Evolutionary conservation across 2,797 vertebrate species (phyloP).

Genomic region (Pogonophryne albipinna): DNA sequence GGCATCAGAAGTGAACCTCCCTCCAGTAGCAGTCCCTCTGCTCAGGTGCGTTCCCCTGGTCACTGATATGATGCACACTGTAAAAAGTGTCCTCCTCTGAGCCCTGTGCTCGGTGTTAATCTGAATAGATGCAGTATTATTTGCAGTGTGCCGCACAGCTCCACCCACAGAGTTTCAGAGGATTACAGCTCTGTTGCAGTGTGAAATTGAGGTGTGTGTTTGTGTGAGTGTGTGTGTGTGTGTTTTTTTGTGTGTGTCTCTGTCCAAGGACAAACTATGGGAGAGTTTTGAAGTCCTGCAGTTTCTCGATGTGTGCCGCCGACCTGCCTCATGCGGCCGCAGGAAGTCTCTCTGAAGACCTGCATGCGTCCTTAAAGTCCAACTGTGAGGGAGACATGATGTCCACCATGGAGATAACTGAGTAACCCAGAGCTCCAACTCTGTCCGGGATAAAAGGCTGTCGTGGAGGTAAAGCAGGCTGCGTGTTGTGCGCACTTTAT

Average conservation of each 20-base stretch:
- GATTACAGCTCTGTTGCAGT: conserved; percentile 58
- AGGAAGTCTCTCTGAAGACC: conserved; percentile 31
- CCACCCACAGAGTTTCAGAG: conserved; percentile 64
- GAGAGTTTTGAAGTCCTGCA: neutral
- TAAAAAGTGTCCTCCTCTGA: neutral
- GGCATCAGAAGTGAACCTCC: no score
- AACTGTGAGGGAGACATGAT: conserved; percentile 23
- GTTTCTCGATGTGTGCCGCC: conserved; percentile 20
- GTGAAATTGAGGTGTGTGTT: neutral
- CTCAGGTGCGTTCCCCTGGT: conserved; percentile 3
- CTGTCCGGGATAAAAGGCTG: conserved; percentile 22
- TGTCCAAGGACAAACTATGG: neutral
- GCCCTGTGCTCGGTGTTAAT: accelerated
- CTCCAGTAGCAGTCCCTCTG: neutral
- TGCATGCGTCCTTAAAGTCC: conserved; percentile 15
- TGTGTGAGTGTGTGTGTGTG: no score
- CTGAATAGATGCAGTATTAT: accelerated
- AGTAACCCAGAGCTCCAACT: conserved; percentile 17
- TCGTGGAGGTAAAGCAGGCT: conserved; percentile 53
- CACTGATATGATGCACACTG: conserved; percentile 2
- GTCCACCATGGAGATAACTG: conserved; percentile 37
- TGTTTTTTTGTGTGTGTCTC: neutral
- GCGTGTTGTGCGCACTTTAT: conserved; percentile 61
- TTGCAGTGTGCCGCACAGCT: conserved; percentile 52
- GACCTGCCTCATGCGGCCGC: accelerated